These are phyloP conservation scores for Chiridota heheva DNA, from an alignment of 35 echinoderm and acorn worm species.

Conservation along the genomic window DNA sequence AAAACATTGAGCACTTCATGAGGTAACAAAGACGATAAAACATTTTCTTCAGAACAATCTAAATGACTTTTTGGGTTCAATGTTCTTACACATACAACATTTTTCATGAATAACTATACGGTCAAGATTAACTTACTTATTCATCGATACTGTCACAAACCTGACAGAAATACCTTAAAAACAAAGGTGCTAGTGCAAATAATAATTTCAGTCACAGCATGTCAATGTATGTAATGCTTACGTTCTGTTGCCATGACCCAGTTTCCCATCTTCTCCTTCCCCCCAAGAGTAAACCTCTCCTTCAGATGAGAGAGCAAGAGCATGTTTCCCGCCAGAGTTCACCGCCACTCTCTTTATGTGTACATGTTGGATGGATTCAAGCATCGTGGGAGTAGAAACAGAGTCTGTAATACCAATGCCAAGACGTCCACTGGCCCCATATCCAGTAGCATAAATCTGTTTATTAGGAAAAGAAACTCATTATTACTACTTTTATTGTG, in stretches of 20 bases:
- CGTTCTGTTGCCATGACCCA: constrained; percentile 99
- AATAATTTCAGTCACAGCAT: no score
- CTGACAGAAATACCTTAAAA: no score
- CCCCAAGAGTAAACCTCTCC: constrained; percentile 99
- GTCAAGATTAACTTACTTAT: no score
- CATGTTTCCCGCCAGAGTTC: constrained; percentile 97
- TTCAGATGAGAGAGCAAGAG: constrained; percentile 87
- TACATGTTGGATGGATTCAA: constrained; percentile 97
- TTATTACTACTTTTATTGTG: no score
- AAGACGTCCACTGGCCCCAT: constrained; percentile 87
- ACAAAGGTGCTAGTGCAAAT: no score
- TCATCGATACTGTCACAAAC: no score
- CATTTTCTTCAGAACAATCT: no score
- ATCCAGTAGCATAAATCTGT: constrained; percentile 93
- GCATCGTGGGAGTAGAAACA: constrained; percentile 89
- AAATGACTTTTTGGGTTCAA: no score
- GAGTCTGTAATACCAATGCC: constrained; percentile 94
- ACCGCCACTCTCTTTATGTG: constrained; percentile 97
- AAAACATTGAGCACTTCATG: not conserved
- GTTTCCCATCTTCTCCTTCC: constrained; percentile 95
- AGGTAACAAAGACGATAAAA: not conserved
- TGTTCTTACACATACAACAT: no score
- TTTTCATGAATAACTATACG: no score
- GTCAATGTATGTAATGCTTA: no score
- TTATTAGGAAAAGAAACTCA: no score